Evolutionary conservation across 2,113 vertebrate species (phyloP), one percentile per base, ranked within the genome.

Genomic region (Gorsachius goisagi): DNA sequence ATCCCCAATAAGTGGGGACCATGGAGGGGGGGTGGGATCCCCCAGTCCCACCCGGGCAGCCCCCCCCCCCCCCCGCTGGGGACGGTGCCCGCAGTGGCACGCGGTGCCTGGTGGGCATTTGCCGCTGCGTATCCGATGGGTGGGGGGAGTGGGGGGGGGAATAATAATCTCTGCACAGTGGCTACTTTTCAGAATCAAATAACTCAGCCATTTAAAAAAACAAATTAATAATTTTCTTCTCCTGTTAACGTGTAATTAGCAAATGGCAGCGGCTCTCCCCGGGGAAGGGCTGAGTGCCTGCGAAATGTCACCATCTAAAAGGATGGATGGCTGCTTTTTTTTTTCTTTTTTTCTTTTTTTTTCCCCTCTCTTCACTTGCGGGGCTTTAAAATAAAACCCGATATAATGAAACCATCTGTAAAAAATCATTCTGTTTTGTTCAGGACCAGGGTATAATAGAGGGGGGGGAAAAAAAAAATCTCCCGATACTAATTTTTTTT

Each of bases 171-270:
- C 92, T 37, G 81, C 58, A 17, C 90, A 10, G 90, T 71, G 94
- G 94, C 78, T 71, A 88, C 89, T 97, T 83, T 33, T 73, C 75
- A 15, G 49, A 84, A 82, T 90, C 44, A 71, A 94, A 90, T 93
- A 90, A 80, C 91, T 89, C 96, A 95, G 95, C 95, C 94, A 89
- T 96, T 96, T 92, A 93, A 95, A 96, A 96, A 95, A 97, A 92
- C 95, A 96, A 97, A 97, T 97, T 96, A 97, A 97, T 97, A 96
- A 97, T 97, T 97, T 97, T 96, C 96, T 91, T 94, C 95, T 87
- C 89, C 96, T 92, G 94, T 97, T 97, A 97, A 97, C 62, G 50
- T 79, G 94, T 92, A 96, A 97, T 97, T 97, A 97, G 97, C 96
- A 95, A 93, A 89, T 95, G 93, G 97, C 94, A 94, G 91, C 79